Evolutionary conservation across 2,888 invertebrate genomes (phyloP).

Genomic region (Cyclophora albipunctata): DNA sequence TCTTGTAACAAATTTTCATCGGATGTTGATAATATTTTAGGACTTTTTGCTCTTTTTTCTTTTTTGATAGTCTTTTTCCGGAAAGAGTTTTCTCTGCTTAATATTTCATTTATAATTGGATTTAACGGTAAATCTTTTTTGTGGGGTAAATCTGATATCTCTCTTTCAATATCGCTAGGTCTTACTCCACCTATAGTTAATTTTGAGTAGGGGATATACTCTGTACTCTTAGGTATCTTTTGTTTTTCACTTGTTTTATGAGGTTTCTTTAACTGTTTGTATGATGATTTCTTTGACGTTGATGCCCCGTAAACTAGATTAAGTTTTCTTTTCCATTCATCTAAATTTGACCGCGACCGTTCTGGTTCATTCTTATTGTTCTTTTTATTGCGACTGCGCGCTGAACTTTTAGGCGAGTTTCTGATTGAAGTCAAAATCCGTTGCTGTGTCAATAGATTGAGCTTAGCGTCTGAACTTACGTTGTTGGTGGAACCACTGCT

Average conservation of each 20-base stretch:
- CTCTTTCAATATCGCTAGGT: conserved; percentile 59
- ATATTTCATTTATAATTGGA: conserved; percentile 57
- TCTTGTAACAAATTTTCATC: conserved; percentile 66
- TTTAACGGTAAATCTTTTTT: conserved; percentile 47
- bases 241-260: conserved; percentile 21
- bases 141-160: conserved; percentile 47
- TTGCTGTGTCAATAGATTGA: conserved; percentile 29
- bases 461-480: conserved; percentile 36
- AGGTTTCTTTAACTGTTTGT: conserved; percentile 12
- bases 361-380: conserved; percentile 27
- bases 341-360: conserved; percentile 36
- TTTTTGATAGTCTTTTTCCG: conserved; percentile 25
- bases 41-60: conserved; percentile 4
- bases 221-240: conserved; percentile 39
- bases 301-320: conserved; percentile 47
- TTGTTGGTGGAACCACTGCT: conserved; percentile 56
- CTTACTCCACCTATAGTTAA: conserved; percentile 62
- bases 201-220: conserved; percentile 67
- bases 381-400: conserved; percentile 24
- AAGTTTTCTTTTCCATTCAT: conserved; percentile 57
- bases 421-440: conserved; percentile 22
- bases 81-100: conserved; percentile 54
- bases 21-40: conserved; percentile 51
- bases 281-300: conserved; percentile 23
- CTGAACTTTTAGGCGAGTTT: conserved; percentile 29